Evolutionary conservation across 2,888 invertebrate genomes (phyloP), one percentile per base, ranked within the genome.

Genomic region (Girardia tigrina): DNA sequence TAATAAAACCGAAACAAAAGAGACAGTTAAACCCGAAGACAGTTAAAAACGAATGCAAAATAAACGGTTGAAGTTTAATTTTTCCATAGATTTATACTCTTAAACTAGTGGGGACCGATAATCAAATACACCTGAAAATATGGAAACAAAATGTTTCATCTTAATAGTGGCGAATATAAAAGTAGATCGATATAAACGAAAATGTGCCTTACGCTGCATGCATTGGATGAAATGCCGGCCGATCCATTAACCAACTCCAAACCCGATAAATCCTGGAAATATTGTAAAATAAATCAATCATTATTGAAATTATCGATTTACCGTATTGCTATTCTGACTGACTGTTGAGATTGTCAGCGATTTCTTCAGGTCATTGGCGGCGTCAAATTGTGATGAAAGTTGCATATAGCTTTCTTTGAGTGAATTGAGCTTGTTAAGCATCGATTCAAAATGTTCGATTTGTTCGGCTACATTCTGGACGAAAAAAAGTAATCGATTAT

Each of bases 391-490:
- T 20, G 56, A 12, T 20, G 56, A 56, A 8, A 56, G 56, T n/a
- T 56, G 56, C 56, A 56, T 56, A 56, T 56, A 56, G n/a, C 56
- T 56, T 8, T 56, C 56, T 56, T 56, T 56, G 6, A 56, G n/a
- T 2, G 56, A 56, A 56, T 56, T 56, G n/a, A 56, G 23, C 23
- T 56, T 56, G 23, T 56, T 56, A n/a, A 56, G 56, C 56, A 56
- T 56, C n/a, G 56, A 56, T n/a, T 56, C 56, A n/a, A 56, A 56
- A 56, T 56, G 56, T 23, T 56, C 56, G n/a, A 56, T 56, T 56
- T 56, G 56, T 56, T 56, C 56, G 4, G 56, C 56, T 6, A 56
- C 56, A 56, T 56, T 56, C 56, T 56, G 23, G 23, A 56, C 23
- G 23, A 8, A 36, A 36, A 12, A 16, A 36, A 12, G 16, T 36